Evolutionary conservation across 2,888 invertebrate species (phyloP), one percentile per base, ranked within the genome.

Genomic region (Eurytoma adleriae): DNA sequence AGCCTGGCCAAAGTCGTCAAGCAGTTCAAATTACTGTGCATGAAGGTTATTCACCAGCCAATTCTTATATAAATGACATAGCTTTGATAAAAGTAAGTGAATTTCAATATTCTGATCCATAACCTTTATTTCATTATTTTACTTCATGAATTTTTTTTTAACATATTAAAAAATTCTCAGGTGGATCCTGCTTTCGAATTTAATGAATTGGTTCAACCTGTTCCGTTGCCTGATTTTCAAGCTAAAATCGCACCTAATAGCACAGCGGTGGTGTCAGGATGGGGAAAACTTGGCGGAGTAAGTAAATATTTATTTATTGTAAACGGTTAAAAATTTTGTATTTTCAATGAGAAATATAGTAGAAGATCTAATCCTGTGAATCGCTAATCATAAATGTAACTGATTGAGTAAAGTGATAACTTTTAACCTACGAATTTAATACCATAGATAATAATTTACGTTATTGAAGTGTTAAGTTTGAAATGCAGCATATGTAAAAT

Each of bases 21-120:
- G 81, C 82, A 7, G 64, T 67, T 2, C 74, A 83, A 24, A 81
- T 84, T 59, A 74, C 69, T 13, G 16, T 83, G 5, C 88, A 88
- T 59, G 66, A 83, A 40, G n/a, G 75, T 13, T 2, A 87, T 71
- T 18, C 79, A 30, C 0, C 80, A 0, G 0, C 0, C 0, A 75
- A 86, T 84, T 85, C 16, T 84, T 18, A 71, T 79, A 50, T 70
- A 18, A 86, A 88, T 72, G 89, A 89, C 61, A 86, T 89, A n/a
- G 88, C 89, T 27, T 70, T 89, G 7, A 56, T 89, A n/a, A 85
- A 84, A 83, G 87, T 88, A 81, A 70, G 48, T 20, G 16, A 5
- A 27, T 0, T 18, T 16, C 7, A 5, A 69, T 1, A 64, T 12
- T 74, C 16, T 52, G 3, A n/a, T n/a, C n/a, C n/a, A n/a, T n/a